Base-by-base conservation (phyloP, 2,888 invertebrate genomes). In the Taphrorychus bicolor region DNA sequence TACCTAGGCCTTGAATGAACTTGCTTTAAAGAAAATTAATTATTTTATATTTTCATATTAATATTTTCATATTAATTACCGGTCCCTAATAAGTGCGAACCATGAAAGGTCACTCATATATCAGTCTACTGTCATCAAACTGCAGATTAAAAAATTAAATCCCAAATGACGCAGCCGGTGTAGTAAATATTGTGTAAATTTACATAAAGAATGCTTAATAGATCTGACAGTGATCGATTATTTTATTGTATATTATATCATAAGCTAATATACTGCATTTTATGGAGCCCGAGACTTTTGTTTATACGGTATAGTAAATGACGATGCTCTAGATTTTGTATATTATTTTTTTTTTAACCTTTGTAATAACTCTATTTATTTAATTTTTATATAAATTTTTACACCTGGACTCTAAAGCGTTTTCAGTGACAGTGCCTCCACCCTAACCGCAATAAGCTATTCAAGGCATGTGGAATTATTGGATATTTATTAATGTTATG, bases 221-320 rank as follows among this genome's bases (percentile, higher is more conserved):
- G 32, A 48, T 14, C 5, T 16, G 48, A 48, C 48, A 48, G 48
- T 48, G 48, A 48, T 19, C 16, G 19, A 48, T 48, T 48, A 48
- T 17, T 48, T 48, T 48, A 48, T 48, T 16, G 48, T 19, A 48
- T 48, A 48, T 48, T 48, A 48, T 48, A 16, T 48, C 48, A n/a
- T 1, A 48, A 9, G 16, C 17, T 19, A 48, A 18, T 48, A 48
- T 17, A 18, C 19, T 19, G 48, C 48, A 18, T 9, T 48, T 19
- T 48, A 16, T 17, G 48, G 17, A 9, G 16, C 16, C 19, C 48
- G 9, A 9, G 9, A 14, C 48, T 19, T 19, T 48, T 3, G 48
- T 48, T 48, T 48, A n/a, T n/a, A 32, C 32, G 9, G 11, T 32
- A 32, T 32, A 32, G 11, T 7, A 9, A 3, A 32, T 32, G 7